phyloP scores from a whole-genome alignment of 2,113 vertebrate genomes.

The Anarrhichthys ocellatus region DNA sequence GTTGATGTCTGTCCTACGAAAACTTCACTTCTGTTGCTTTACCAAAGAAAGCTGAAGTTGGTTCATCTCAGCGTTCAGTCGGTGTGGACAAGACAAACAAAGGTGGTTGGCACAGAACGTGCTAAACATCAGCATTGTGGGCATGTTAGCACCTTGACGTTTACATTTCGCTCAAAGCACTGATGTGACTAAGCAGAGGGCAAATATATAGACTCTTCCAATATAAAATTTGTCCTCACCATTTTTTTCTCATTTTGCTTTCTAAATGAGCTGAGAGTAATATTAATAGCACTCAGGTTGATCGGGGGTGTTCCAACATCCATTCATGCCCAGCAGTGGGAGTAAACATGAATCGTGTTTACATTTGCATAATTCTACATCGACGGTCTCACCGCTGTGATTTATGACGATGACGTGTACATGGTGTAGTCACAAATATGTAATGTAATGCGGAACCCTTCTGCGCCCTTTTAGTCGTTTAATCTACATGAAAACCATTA shows the following conservation, averaged over 20 bases:
- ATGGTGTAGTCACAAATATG: neutral
- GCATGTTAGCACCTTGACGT: neutral
- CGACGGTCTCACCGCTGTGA: neutral
- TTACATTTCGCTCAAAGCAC: neutral
- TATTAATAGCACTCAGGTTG: neutral
- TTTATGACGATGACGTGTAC: neutral
- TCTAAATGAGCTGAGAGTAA: neutral
- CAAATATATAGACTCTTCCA: too few species aligned
- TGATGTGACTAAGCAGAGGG: too few species aligned
- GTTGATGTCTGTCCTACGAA: too few species aligned
- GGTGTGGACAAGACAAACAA: neutral
- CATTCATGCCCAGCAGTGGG: neutral
- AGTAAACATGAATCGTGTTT: neutral
- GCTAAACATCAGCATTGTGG: neutral
- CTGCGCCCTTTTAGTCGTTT: neutral
- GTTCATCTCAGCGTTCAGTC: neutral
- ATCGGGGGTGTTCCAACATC: conserved; percentile 4
- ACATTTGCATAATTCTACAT: neutral
- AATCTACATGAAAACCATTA: conserved; percentile 1
- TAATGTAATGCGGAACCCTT: neutral
- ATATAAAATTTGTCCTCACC: neutral
- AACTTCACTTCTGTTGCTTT: too few species aligned
- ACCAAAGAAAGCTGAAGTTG: neutral
- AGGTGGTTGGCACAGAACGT: neutral
- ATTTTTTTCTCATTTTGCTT: neutral